These are phyloP conservation scores for Meleagris gallopavo DNA, from an alignment of 2,113 vertebrate genomes.

Conservation along the genomic window DNA sequence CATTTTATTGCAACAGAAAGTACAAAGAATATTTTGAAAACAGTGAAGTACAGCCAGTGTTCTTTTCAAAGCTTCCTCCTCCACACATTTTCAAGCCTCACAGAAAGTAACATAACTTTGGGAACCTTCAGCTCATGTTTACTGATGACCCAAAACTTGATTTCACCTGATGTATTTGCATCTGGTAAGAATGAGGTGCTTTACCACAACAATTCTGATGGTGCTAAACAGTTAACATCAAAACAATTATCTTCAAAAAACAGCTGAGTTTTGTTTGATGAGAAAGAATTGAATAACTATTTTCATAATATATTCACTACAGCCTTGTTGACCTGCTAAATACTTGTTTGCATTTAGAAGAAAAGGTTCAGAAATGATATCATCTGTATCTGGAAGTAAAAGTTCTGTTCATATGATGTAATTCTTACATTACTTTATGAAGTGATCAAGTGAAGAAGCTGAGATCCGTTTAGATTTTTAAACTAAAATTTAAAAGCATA, in stretches of 20 bases:
- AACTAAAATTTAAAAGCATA: neutral
- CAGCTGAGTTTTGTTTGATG: neutral
- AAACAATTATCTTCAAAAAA: neutral
- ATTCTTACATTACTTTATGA: neutral
- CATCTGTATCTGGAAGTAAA: neutral
- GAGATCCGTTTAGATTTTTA: neutral
- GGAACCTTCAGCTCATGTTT: neutral
- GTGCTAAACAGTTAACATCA: neutral
- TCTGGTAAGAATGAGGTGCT: slow-evolving; percentile 11
- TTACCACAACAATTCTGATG: neutral
- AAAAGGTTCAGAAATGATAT: neutral
- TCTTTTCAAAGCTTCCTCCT: slow-evolving; percentile 35
- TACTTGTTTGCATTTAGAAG: neutral
- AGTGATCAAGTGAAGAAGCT: neutral
- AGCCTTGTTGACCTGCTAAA: neutral
- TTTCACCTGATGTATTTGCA: neutral
- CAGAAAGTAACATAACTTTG: neutral
- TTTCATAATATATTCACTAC: neutral
- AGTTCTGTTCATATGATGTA: neutral
- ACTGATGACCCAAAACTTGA: neutral
- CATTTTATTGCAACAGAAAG: slow-evolving; percentile 27
- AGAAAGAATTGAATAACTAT: neutral
- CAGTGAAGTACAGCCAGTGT: slow-evolving; percentile 9
- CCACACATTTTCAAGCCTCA: neutral
- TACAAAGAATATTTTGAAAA: slow-evolving; percentile 35